A percentile compares a stretch with the other conserved stretches of the same genome.
These are phyloP conservation scores for Lagenorhynchus albirostris DNA, from an alignment of 2,113 vertebrate species.

Conservation along the genomic window DNA sequence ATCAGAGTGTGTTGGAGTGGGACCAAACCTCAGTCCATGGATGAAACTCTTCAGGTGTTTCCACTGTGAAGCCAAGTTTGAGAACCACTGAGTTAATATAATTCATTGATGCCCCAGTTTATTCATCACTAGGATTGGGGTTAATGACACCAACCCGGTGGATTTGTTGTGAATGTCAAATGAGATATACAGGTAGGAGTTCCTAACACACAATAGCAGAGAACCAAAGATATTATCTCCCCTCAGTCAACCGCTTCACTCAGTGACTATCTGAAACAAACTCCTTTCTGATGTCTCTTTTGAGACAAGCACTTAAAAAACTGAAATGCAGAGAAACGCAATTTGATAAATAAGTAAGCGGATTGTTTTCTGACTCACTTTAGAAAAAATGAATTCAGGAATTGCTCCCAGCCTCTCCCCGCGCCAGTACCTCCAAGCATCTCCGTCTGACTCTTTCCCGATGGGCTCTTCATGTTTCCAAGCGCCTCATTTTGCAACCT, in stretches of 20 bases:
- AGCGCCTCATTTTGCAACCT: background rate
- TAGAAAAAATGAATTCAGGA: background rate
- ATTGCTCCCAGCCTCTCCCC: background rate
- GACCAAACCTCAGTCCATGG: background rate
- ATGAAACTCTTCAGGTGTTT: background rate
- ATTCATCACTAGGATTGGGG: background rate
- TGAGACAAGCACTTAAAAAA: background rate
- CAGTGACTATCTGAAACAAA: background rate
- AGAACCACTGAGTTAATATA: background rate
- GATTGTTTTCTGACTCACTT: background rate
- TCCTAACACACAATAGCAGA: background rate
- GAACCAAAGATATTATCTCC: background rate
- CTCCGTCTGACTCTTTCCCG: background rate
- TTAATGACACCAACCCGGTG: background rate
- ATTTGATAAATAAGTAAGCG: background rate
- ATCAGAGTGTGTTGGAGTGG: background rate
- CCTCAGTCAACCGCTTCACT: background rate
- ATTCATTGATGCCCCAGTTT: background rate
- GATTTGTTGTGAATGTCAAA: background rate
- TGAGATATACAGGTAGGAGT: background rate
- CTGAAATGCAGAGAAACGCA: background rate
- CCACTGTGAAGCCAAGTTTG: background rate
- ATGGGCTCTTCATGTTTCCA: rapidly evolving
- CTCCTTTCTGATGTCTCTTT: background rate
- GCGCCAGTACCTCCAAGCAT: background rate